Evolutionary conservation across 2,797 vertebrate species (phyloP), one percentile per base, ranked within the genome.

Genomic region (Neopelma chrysocephalum): DNA sequence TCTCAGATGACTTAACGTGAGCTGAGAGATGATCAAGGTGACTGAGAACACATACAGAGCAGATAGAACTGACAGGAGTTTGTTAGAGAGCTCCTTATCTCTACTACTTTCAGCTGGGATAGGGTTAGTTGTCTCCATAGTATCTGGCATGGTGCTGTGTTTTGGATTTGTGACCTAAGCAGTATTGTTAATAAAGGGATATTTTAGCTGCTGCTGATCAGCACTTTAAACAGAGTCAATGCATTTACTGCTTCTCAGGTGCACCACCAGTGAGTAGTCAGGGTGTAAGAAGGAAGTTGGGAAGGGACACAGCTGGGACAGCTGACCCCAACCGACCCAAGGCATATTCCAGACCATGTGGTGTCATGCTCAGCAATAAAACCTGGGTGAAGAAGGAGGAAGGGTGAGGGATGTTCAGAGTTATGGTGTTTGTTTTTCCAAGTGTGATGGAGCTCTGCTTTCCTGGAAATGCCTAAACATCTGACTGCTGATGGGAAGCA

Each of bases 141-240:
- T 8, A 26, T 20, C 5, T 57, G 8, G 2, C 7, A 31, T 3
- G 20, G 11, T 7, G 42, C 4, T 48, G 18, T 32, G 22, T 7
- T 86, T 61, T 42, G 16, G 11, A 11, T 64, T 78, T 58, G 51
- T 40, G 65, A 43, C 20, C 27, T 22, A 8, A 64, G 21, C 42
- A 50, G 43, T 6, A 10, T 15, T 72, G 76, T 19, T 29, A 12
- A 9, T 13, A 4, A 18, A 51, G 32, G 32, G 66, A 26, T 79
- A 19, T 23, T 65, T 79, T 34, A 2, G 6, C 16, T 36, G 40
- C 9, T 43, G 10, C 34, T 31, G 25, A 48, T 43, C 19, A 69
- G 19, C 6, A 4, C 15, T 81, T 47, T 45, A 42, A 18, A 32
- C 8, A 21, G 5, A 2, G 1, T 10, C 21, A 77, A 3, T 0